These are phyloP conservation scores for Eupithecia exiguata DNA, from an alignment of 2,888 invertebrate genomes.

Conservation along the genomic window DNA sequence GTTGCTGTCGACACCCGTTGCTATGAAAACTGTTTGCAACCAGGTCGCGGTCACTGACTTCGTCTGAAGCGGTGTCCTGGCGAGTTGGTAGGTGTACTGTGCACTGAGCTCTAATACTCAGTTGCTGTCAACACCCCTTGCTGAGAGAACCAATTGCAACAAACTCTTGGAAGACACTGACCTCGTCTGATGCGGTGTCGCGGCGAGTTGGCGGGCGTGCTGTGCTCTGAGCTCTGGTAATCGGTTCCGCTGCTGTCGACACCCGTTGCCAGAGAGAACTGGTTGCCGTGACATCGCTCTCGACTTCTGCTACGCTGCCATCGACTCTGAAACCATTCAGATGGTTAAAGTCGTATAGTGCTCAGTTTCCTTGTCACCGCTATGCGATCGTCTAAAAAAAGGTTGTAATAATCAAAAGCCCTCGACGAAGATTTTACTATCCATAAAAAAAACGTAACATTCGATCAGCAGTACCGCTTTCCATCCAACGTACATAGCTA, in stretches of 20 bases:
- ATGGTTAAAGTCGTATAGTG: background rate
- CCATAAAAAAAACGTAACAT: no score
- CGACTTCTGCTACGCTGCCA: slow-evolving; percentile 90
- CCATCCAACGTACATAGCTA: no score
- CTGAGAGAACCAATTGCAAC: slow-evolving; percentile 64
- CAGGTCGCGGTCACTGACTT: slow-evolving; percentile 48
- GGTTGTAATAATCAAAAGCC: no score
- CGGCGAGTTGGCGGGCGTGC: slow-evolving; percentile 91
- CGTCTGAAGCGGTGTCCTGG: slow-evolving; percentile 80
- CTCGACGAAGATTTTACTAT: no score
- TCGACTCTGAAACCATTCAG: slow-evolving; percentile 84
- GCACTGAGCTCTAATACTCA: slow-evolving; percentile 92
- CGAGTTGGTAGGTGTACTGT: slow-evolving; percentile 91
- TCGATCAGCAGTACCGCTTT: no score
- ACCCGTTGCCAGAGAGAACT: slow-evolving; percentile 79
- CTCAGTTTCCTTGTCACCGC: background rate
- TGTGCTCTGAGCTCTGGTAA: slow-evolving; percentile 91
- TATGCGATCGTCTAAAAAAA: background rate
- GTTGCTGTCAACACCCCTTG: slow-evolving; percentile 86
- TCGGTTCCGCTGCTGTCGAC: slow-evolving; percentile 89
- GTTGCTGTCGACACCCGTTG: slow-evolving; percentile 60
- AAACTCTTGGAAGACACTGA: slow-evolving; percentile 36
- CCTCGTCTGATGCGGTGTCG: slow-evolving; percentile 71
- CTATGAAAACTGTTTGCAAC: background rate
- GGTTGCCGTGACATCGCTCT: slow-evolving; percentile 83